phyloP scores from a whole-genome alignment of 2,888 invertebrate genomes.

The Callyntrura sp. region DNA sequence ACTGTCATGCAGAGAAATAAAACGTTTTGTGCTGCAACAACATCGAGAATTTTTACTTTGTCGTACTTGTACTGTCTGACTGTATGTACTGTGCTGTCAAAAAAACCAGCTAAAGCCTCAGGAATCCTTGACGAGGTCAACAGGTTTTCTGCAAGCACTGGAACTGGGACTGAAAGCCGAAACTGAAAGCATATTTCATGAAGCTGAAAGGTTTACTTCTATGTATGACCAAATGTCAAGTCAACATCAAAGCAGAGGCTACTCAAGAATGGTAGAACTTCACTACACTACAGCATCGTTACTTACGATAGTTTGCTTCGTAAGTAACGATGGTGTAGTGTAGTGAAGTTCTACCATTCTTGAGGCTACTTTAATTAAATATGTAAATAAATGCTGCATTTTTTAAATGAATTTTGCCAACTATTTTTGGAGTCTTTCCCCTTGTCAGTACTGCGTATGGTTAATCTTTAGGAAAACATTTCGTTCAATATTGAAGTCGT shows the following conservation, averaged over 20 bases:
- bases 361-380: too few relatives aligned
- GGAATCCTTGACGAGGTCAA: conserved; percentile 2
- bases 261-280: too few relatives aligned
- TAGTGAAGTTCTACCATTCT: too few relatives aligned
- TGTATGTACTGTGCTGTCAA: too few relatives aligned
- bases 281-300: too few relatives aligned
- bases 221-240: not conserved
- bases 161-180: too few relatives aligned
- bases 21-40: conserved; percentile 6
- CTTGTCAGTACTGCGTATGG: too few relatives aligned
- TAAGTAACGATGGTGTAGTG: too few relatives aligned
- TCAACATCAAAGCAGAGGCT: too few relatives aligned
- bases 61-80: not conserved
- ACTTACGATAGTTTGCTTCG: too few relatives aligned
- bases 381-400: not conserved
- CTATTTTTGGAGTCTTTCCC: not conserved
- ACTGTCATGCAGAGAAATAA: too few relatives aligned
- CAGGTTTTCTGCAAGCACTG: not conserved
- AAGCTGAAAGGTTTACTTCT: not conserved
- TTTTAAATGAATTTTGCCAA: not conserved
- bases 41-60: not conserved
- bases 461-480: too few relatives aligned
- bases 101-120: not conserved
- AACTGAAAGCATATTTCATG: not conserved
- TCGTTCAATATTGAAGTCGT: not conserved